Conservation (phyloP, 2,113 vertebrate species). For the Bungarus multicinctus region DNA sequence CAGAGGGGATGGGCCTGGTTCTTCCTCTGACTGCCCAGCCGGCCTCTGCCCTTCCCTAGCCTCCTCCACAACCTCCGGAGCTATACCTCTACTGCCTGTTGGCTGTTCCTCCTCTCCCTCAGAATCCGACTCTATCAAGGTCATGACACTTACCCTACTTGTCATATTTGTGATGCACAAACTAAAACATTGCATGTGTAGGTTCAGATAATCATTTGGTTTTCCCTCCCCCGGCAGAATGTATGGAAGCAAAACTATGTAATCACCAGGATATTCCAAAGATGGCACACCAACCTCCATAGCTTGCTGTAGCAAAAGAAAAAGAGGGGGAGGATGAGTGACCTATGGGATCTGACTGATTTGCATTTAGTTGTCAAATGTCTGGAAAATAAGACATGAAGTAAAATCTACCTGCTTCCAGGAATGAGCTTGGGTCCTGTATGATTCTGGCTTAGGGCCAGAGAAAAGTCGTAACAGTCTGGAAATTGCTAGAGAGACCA, state of each 20-base stretch:
- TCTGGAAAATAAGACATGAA: neutral
- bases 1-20: too few species aligned
- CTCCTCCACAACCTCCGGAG: too few species aligned
- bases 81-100: too few species aligned
- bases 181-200: neutral
- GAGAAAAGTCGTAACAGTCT: neutral
- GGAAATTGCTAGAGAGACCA: neutral
- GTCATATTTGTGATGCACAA: neutral
- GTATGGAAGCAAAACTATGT: neutral
- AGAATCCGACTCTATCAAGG: too few species aligned
- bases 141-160: neutral
- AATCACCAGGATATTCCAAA: neutral
- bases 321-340: neutral
- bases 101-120: too few species aligned
- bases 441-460: neutral
- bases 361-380: neutral
- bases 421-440: too few species aligned
- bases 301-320: neutral
- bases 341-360: neutral
- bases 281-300: neutral
- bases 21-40: too few species aligned
- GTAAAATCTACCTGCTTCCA: neutral
- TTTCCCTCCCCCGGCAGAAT: neutral
- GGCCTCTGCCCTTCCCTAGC: too few species aligned
- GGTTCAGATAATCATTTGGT: neutral